phyloP scores from a whole-genome alignment of 2,797 vertebrate genomes.

The Danio aesculapii region DNA sequence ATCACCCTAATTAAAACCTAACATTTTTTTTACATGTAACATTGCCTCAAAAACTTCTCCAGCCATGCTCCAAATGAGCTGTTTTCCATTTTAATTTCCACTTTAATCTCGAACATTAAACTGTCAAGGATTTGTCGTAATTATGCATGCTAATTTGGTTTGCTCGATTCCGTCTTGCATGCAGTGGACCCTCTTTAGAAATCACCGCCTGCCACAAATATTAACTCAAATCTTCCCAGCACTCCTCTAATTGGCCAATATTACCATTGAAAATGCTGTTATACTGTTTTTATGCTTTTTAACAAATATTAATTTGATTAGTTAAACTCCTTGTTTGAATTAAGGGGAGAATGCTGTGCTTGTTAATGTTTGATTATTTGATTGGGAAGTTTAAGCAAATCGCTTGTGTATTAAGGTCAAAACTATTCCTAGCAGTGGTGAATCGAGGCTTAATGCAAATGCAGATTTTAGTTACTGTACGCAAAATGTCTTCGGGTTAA shows the following conservation, averaged over 20 bases:
- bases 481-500: no score
- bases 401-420: not conserved
- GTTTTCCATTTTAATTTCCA: conserved; percentile 48
- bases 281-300: conserved; percentile 52
- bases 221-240: conserved; percentile 54
- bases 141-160: conserved; percentile 76
- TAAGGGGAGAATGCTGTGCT: conserved; percentile 39
- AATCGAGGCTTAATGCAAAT: no score
- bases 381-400: not conserved
- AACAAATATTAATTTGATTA: conserved; percentile 60
- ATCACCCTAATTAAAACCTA: conserved; percentile 43
- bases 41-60: conserved; percentile 39
- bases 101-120: conserved; percentile 65
- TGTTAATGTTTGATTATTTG: conserved; percentile 39
- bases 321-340: conserved; percentile 37
- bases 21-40: conserved; percentile 30
- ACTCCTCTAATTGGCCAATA: conserved; percentile 60
- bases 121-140: conserved; percentile 72
- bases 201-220: conserved; percentile 63
- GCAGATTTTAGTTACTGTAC: no score
- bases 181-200: conserved; percentile 46
- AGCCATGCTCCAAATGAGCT: conserved; percentile 43
- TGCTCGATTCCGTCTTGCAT: conserved; percentile 64
- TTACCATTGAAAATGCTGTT: conserved; percentile 61
- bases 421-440: not conserved